Evolutionary conservation across 2,888 invertebrate genomes (phyloP).

Genomic region (Lepidonotus clava): DNA sequence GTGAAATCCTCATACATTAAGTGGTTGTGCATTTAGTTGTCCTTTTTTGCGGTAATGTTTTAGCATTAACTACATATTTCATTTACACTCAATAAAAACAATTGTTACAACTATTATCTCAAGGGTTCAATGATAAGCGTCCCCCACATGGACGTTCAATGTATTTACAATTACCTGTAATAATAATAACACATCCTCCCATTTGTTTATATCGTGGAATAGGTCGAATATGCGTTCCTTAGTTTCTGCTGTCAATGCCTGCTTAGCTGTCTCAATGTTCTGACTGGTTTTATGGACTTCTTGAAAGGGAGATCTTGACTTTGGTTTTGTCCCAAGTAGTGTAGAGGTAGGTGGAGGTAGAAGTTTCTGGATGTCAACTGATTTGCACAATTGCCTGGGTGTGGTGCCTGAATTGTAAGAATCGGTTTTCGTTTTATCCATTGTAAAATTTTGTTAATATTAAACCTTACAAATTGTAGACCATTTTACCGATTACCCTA

Average conservation of each 20-base stretch:
- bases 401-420: slow-evolving; percentile 72
- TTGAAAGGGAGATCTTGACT: neutral
- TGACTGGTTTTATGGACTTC: neutral
- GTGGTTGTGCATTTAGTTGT: no score
- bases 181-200: slow-evolving; percentile 73
- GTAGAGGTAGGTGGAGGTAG: slow-evolving; percentile 61
- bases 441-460: no score
- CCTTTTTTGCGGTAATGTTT: no score
- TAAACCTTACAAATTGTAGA: no score
- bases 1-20: no score
- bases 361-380: slow-evolving; percentile 66
- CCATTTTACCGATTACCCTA: no score
- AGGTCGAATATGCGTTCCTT: slow-evolving; percentile 70
- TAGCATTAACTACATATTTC: no score
- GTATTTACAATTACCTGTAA: slow-evolving; percentile 73
- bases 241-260: slow-evolving; percentile 50
- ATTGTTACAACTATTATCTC: no score
- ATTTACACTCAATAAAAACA: no score
- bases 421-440: no score
- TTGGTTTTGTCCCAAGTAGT: neutral
- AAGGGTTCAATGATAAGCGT: no score
- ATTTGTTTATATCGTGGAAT: slow-evolving; percentile 67
- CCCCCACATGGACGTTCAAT: no score
- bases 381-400: slow-evolving; percentile 72
- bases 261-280: slow-evolving; percentile 1